Conservation (phyloP, 2,888 invertebrate species). For the Apodemia zela region DNA sequence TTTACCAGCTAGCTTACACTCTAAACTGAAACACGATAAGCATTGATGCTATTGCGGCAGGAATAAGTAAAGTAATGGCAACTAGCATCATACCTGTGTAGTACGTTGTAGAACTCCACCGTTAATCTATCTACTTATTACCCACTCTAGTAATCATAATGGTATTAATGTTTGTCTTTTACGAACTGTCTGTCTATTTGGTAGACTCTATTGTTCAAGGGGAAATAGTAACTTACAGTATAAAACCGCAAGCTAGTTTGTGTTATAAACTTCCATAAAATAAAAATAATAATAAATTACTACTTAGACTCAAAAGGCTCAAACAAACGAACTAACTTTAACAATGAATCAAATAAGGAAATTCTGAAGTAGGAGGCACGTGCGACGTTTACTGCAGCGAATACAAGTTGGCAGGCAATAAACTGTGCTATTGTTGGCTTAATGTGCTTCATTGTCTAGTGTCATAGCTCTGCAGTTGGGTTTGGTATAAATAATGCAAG, state of each 20-base stretch:
- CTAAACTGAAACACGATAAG: no score
- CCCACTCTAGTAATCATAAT: no score
- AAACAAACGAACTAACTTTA: constrained; percentile 19
- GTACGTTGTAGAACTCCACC: no score
- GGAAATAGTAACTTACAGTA: neutral
- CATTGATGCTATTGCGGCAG: no score
- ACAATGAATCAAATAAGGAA: constrained; percentile 26
- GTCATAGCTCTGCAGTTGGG: constrained; percentile 36
- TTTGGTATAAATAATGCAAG: constrained; percentile 48
- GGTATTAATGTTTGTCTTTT: no score
- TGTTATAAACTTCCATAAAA: neutral
- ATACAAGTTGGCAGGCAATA: constrained; percentile 42
- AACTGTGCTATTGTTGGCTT: constrained; percentile 38
- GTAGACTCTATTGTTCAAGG: no score
- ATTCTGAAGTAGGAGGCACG: constrained; percentile 24
- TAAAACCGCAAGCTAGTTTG: neutral
- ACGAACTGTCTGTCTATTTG: no score
- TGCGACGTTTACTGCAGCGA: constrained; percentile 21
- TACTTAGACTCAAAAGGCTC: neutral
- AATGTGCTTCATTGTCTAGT: constrained; percentile 38
- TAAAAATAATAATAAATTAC: neutral
- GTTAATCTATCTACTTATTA: no score
- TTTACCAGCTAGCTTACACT: no score
- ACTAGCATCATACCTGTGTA: no score
- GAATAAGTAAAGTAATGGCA: no score